These are phyloP conservation scores for Oppia nitens DNA, from an alignment of 1,140 invertebrate species.

Conservation along the genomic window DNA sequence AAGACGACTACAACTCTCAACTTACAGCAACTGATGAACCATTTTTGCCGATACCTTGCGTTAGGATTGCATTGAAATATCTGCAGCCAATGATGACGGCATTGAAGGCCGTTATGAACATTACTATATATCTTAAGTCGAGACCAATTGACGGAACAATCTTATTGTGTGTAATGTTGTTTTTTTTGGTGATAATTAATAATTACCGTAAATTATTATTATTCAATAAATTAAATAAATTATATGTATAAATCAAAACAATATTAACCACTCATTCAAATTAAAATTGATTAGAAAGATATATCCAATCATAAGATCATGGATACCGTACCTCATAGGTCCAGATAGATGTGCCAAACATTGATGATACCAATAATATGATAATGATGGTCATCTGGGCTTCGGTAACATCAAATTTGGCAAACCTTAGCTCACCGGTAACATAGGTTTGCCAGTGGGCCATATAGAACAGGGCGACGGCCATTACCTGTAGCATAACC, in stretches of 20 bases:
- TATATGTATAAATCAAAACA: background rate
- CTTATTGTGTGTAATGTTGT: background rate
- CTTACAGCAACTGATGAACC: conserved; percentile 73
- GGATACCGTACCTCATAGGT: conserved; percentile 52
- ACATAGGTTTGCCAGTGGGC: conserved; percentile 99
- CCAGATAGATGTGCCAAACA: conserved; percentile 75
- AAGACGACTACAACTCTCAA: too few relatives aligned
- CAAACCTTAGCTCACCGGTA: conserved; percentile 75
- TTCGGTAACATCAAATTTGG: conserved; percentile 92
- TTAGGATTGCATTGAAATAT: conserved; percentile 54
- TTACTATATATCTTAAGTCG: background rate
- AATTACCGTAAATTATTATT: too few relatives aligned
- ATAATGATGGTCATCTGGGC: conserved; percentile 83
- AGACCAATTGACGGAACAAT: background rate
- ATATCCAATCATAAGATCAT: too few relatives aligned
- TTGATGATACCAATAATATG: conserved; percentile 68
- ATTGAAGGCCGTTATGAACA: too few relatives aligned
- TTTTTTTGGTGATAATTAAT: too few relatives aligned
- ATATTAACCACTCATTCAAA: too few relatives aligned
- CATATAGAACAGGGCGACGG: conserved; percentile 87
- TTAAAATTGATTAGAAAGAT: too few relatives aligned
- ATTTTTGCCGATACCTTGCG: conserved; percentile 89
- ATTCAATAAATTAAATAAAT: too few relatives aligned
- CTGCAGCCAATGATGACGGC: too few relatives aligned
- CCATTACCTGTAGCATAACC: conserved; percentile 85